phyloP scores from a whole-genome alignment of 2,113 vertebrate species.

The Esox niger region DNA sequence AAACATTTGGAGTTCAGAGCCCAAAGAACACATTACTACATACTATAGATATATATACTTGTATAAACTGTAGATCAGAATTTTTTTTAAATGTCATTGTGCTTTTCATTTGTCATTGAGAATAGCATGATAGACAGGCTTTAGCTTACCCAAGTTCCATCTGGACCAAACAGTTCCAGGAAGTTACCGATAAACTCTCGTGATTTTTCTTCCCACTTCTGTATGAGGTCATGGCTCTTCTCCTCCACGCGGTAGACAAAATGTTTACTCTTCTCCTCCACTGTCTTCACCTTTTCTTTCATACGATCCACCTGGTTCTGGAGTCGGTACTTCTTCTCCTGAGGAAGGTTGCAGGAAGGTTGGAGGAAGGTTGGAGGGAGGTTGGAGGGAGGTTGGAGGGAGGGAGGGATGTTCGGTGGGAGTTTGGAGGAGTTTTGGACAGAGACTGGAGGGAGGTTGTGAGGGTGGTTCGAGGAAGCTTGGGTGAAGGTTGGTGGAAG shows the following conservation, averaged over 20 bases:
- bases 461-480: no score
- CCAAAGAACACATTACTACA: no score
- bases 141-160: slow-evolving; percentile 90
- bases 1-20: no score
- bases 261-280: slow-evolving; percentile 96
- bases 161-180: slow-evolving; percentile 94
- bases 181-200: slow-evolving; percentile 98
- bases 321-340: slow-evolving; percentile 98
- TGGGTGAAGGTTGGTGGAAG: no score
- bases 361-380: background rate
- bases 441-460: no score
- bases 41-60: no score
- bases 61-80: no score
- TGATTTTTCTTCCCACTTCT: slow-evolving; percentile 98
- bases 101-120: background rate
- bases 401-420: no score
- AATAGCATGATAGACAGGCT: background rate
- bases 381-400: slow-evolving; percentile 10
- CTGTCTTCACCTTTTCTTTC: slow-evolving; percentile 95
- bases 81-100: background rate
- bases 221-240: slow-evolving; percentile 95
- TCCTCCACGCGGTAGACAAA: slow-evolving; percentile 97
- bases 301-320: slow-evolving; percentile 98
- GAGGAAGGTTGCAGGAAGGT: slow-evolving; percentile 30
- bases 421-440: no score